Evolutionary conservation across 2,888 invertebrate genomes (phyloP).

Genomic region (Trichopria drosophilae): DNA sequence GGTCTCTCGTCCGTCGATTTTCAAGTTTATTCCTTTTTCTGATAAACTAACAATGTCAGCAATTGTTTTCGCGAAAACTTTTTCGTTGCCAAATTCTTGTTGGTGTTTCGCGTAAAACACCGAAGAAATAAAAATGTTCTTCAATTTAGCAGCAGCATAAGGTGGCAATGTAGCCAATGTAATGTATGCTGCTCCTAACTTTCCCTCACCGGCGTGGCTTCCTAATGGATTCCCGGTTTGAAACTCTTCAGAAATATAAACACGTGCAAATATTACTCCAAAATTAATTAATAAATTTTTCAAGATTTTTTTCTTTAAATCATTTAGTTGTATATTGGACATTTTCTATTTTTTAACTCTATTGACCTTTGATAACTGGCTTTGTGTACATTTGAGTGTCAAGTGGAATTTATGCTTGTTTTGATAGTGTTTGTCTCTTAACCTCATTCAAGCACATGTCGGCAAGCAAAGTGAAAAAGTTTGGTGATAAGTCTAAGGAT

Average conservation of each 20-base stretch:
- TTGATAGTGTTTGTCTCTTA: too few species aligned
- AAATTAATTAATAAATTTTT: constrained; percentile 27
- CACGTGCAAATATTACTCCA: too few species aligned
- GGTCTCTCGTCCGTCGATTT: constrained; percentile 7
- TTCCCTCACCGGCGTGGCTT: constrained; percentile 17
- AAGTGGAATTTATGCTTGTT: too few species aligned
- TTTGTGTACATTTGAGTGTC: constrained; percentile 17
- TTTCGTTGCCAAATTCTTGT: constrained; percentile 23
- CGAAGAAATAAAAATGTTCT: constrained; percentile 18
- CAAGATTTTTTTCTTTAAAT: constrained; percentile 25
- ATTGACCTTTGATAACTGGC: constrained; percentile 21
- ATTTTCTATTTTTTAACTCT: constrained; percentile 25
- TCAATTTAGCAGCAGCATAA: constrained; percentile 11
- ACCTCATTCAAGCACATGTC: constrained; percentile 3
- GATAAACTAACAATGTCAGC: constrained; percentile 21
- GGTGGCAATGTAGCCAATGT: constrained; percentile 3
- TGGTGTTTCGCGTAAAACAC: constrained; percentile 19
- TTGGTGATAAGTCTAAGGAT: too few species aligned
- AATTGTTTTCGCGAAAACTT: constrained; percentile 18
- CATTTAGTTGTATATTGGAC: constrained; percentile 17
- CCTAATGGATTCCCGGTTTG: constrained; percentile 18
- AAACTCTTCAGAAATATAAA: constrained; percentile 18
- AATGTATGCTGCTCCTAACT: too few species aligned
- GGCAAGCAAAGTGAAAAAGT: too few species aligned
- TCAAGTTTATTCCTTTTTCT: constrained; percentile 15